phyloP scores from a whole-genome alignment of 2,797 vertebrate genomes.

The Platalea minor region DNA sequence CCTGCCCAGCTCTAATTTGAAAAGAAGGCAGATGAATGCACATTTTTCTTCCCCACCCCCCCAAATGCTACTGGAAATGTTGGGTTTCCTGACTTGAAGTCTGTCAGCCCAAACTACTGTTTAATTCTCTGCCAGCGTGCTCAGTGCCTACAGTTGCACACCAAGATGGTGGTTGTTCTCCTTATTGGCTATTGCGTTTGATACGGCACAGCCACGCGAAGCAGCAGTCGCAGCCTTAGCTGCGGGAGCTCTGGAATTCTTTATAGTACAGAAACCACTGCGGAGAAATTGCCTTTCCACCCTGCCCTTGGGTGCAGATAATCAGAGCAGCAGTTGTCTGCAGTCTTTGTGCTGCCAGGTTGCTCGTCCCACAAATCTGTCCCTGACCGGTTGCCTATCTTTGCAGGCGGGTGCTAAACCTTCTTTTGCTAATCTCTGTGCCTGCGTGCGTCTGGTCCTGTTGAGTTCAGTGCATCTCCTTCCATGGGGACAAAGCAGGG shows the following conservation, averaged over 20 bases:
- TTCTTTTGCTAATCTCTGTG: background rate
- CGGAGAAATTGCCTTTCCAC: background rate
- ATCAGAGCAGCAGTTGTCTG: background rate
- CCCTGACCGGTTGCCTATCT: background rate
- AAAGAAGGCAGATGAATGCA: background rate
- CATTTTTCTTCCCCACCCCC: background rate
- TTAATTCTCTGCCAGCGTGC: background rate
- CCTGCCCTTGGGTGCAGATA: background rate
- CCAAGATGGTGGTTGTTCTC: background rate
- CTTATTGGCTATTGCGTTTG: background rate
- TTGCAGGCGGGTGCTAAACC: background rate
- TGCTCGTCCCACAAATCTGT: background rate
- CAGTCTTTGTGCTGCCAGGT: background rate
- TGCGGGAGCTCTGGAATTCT: background rate
- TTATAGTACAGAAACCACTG: background rate
- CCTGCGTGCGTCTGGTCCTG: background rate
- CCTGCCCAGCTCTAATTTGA: background rate
- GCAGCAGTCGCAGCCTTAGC: background rate
- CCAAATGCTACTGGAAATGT: background rate
- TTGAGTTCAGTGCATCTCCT: background rate
- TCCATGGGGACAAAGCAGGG: background rate
- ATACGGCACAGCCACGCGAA: accelerated
- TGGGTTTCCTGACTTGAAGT: background rate
- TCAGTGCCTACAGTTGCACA: background rate
- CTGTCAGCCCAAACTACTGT: background rate